Evolutionary conservation across 2,888 invertebrate genomes (phyloP), one percentile per base, ranked within the genome.

Genomic region (Nomada fucata): DNA sequence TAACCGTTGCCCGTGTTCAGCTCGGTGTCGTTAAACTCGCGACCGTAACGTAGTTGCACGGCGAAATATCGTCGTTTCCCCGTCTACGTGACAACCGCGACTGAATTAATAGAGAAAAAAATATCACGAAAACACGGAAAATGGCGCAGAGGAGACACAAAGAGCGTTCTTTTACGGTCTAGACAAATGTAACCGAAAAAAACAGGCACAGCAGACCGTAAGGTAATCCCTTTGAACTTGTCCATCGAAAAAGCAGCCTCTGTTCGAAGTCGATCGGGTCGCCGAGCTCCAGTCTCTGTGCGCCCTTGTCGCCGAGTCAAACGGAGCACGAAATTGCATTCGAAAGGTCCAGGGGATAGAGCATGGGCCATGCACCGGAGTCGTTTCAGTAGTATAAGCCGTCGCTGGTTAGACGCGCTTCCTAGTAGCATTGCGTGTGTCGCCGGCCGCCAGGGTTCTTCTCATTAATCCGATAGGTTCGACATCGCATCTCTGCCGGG

Each of bases 141-240:
- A 44, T 13, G 15, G 20, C 15, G n/a, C 13, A 18, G 42, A 42
- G 29, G n/a, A 20, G 67, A 76, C 50, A 60, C 52, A 65, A 60
- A 70, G 53, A 36, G 47, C 50, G 68, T 36, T 47, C 29, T 59
- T 23, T 29, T 47, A 13, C 57, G 36, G 79, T 70, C 78, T 60
- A 77, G 78, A 77, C 79, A 70, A 70, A 65, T 60, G 65, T 79
- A 77, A 70, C 79, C 47, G 78, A 82, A 79, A 47, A 47, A 61
- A 77, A 70, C 67, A 26, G 23, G 47, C 61, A 73, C 73, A 44
- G 53, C n/a, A 73, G 82, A 82, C 77, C 82, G 73, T 83, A 57
- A 71, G 68, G 44, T 76, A 82, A 83, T 77, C 67, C 60, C 83
- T 83, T 83, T 83, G 83, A 83, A 73, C 83, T 29, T 44, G 52